These are phyloP conservation scores for Caenorhabditis sp. DNA, from an alignment of 2,888 invertebrate genomes.

Conservation along the genomic window DNA sequence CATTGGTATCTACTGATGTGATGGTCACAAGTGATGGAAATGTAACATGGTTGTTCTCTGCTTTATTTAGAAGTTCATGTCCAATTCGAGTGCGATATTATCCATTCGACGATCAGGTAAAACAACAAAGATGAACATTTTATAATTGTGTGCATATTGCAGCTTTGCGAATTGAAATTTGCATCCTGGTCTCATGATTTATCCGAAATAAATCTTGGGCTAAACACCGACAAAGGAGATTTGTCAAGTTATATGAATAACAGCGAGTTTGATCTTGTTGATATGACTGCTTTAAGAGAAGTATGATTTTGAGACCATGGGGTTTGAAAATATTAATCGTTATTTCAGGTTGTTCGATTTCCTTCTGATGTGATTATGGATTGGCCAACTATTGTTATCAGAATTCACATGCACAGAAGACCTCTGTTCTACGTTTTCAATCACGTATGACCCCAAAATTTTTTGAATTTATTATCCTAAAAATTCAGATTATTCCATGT, in stretches of 20 bases:
- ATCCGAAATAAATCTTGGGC: constrained; percentile 76
- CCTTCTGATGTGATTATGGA: constrained; percentile 70
- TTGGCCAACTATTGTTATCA: constrained; percentile 75
- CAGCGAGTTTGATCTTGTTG: constrained; percentile 83
- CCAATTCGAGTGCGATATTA: constrained; percentile 75
- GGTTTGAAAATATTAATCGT: neutral
- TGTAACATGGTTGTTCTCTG: constrained; percentile 76
- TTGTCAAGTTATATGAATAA: constrained; percentile 89
- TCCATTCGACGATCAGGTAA: constrained; percentile 75
- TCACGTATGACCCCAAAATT: constrained; percentile 49
- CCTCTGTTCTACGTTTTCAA: constrained; percentile 75
- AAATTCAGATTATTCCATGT: constrained; percentile 75
- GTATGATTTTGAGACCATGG: constrained; percentile 21
- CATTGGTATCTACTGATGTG: constrained; percentile 75
- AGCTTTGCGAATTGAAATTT: constrained; percentile 75
- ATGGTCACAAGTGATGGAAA: constrained; percentile 75
- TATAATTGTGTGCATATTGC: constrained; percentile 45
- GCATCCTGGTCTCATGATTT: constrained; percentile 76
- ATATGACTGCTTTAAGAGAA: constrained; percentile 72
- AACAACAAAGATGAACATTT: neutral
- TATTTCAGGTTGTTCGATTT: constrained; percentile 46
- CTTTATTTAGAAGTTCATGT: constrained; percentile 73
- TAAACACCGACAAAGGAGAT: constrained; percentile 82
- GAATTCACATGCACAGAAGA: constrained; percentile 73
- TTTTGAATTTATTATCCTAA: no score